Conservation (phyloP, 2,797 vertebrate genomes). For the Limnodromus scolopaceus region DNA sequence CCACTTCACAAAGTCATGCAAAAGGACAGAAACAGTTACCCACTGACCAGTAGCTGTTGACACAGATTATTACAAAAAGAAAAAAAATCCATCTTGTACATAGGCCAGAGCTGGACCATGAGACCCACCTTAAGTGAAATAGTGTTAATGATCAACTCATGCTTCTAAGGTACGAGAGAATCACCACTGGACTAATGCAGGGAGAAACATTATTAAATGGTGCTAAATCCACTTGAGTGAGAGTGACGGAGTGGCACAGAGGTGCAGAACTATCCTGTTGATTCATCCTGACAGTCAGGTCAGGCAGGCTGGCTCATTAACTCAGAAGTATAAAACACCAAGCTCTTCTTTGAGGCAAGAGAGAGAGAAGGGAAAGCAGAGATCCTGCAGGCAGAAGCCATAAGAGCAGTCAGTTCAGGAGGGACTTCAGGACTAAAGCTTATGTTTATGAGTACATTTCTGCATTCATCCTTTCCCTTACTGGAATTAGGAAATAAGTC, state of each 20-base stretch:
- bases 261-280: background rate
- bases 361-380: background rate
- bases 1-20: background rate
- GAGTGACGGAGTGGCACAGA: background rate
- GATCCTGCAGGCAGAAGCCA: background rate
- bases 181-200: background rate
- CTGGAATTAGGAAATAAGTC: background rate
- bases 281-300: conserved; percentile 32
- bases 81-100: background rate
- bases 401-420: background rate
- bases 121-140: background rate
- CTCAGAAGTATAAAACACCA: background rate
- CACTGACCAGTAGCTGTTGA: background rate
- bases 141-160: background rate
- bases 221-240: background rate
- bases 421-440: background rate
- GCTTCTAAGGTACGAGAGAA: background rate
- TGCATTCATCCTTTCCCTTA: background rate
- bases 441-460: background rate
- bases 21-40: background rate
- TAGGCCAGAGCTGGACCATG: background rate
- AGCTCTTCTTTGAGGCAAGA: background rate
- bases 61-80: background rate
- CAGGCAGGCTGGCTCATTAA: conserved; percentile 1
- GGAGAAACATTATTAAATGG: background rate